Percentiles rank a stretch among this genome's conserved stretches.
These are phyloP conservation scores for Epizoanthus illoricatus DNA, from an alignment of 92 coral and sea anemone species.

Conservation along the genomic window DNA sequence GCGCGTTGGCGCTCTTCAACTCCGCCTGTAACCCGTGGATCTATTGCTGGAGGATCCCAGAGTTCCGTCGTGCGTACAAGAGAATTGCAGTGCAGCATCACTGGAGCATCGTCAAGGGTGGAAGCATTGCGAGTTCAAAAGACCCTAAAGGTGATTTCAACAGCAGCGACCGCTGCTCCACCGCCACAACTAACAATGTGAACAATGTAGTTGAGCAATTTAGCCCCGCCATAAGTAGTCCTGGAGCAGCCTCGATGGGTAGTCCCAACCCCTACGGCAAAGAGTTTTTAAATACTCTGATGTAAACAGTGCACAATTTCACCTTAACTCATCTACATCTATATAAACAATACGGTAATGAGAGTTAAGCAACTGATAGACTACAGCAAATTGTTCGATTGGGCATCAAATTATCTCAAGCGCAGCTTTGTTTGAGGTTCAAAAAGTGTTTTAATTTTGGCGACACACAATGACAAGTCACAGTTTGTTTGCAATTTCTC, in stretches of 20 bases:
- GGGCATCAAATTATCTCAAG: too few species aligned
- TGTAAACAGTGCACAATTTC: neutral
- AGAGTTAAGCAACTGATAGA: too few species aligned
- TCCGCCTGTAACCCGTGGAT: constrained; percentile 86
- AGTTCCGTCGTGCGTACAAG: constrained; percentile 73
- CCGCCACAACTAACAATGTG: constrained; percentile 14
- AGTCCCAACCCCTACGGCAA: neutral
- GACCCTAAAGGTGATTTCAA: constrained; percentile 12
- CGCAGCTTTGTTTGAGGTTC: too few species aligned
- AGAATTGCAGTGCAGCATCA: constrained; percentile 53
- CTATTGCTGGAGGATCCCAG: constrained; percentile 73
- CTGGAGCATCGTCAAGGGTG: constrained; percentile 62
- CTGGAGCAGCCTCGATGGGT: constrained; percentile 14
- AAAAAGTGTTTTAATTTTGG: too few species aligned
- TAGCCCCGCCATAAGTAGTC: neutral
- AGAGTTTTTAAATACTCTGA: neutral
- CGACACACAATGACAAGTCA: too few species aligned
- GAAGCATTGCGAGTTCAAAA: constrained; percentile 24
- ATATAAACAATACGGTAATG: too few species aligned
- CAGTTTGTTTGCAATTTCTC: too few species aligned
- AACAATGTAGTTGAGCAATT: neutral
- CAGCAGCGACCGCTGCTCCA: constrained; percentile 19
- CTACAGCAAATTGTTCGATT: too few species aligned
- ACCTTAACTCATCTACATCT: neutral
- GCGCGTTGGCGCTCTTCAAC: constrained; percentile 73